Conservation (phyloP, 2,797 vertebrate genomes). For the Myiotriccus ornatus region DNA sequence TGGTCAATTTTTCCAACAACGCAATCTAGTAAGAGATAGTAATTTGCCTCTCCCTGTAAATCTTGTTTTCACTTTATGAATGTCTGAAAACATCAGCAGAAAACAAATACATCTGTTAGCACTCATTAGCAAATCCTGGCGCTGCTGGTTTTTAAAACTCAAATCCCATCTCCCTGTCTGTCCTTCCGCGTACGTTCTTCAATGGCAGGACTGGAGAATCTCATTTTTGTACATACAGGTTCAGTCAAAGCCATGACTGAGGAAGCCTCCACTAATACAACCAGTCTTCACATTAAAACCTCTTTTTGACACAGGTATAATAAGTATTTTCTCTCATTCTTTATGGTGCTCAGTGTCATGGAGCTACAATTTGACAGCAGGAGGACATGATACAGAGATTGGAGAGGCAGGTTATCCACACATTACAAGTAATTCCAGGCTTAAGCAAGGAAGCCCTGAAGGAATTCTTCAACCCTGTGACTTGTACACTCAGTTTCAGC, state of each 20-base stretch:
- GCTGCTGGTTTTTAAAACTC: background rate
- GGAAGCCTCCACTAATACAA: background rate
- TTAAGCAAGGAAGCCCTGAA: background rate
- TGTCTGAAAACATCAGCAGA: background rate
- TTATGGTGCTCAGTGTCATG: background rate
- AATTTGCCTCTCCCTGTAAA: slow-evolving; percentile 41
- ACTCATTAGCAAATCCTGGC: slow-evolving; percentile 9
- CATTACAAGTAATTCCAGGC: background rate
- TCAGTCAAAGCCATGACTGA: background rate
- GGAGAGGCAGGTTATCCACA: background rate
- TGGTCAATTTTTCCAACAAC: background rate
- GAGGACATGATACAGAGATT: background rate
- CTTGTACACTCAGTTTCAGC: background rate
- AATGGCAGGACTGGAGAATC: background rate
- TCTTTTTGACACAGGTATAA: background rate
- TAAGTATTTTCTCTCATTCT: background rate
- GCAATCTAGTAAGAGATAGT: background rate
- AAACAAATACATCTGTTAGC: slow-evolving; percentile 25
- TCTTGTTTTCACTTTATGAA: background rate
- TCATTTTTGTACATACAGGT: background rate
- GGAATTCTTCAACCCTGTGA: background rate
- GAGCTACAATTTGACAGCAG: background rate
- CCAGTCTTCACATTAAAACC: background rate
- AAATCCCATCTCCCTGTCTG: background rate
- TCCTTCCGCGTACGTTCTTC: background rate